Evolutionary conservation across 2,113 vertebrate genomes (phyloP).

Genomic region (Clarias macrocephalus): DNA sequence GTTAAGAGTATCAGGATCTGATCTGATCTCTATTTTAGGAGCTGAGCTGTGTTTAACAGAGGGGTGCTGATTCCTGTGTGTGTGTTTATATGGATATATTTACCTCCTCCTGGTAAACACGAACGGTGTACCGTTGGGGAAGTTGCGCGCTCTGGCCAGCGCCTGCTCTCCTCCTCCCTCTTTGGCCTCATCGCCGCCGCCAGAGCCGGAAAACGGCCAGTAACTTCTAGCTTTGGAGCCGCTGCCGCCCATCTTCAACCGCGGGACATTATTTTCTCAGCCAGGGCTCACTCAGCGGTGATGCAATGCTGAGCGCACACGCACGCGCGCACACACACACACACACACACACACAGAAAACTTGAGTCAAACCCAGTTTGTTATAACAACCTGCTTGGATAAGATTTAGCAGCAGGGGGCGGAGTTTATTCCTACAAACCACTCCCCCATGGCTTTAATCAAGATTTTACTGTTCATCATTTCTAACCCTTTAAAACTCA

Average conservation of each 20-base stretch:
- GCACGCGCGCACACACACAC: not conserved
- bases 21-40: not conserved
- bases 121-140: constrained; percentile 81
- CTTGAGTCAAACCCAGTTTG: not conserved
- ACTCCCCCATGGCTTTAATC: not conserved
- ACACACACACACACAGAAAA: not conserved
- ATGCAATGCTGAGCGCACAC: constrained; percentile 44
- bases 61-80: not conserved
- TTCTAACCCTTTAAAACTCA: not conserved
- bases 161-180: constrained; percentile 79
- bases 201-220: constrained; percentile 87
- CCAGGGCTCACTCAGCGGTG: constrained; percentile 55
- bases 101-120: constrained; percentile 91
- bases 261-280: constrained; percentile 76
- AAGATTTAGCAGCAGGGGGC: not conserved
- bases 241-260: constrained; percentile 88
- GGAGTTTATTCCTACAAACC: not conserved
- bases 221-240: constrained; percentile 89
- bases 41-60: too few relatives aligned
- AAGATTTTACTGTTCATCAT: not conserved
- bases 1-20: too few relatives aligned
- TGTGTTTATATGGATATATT: constrained; percentile 48
- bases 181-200: constrained; percentile 72
- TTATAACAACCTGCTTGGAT: not conserved
- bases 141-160: constrained; percentile 76